Conservation (phyloP, 2,797 vertebrate genomes). For the Aulostomus chinensis region DNA sequence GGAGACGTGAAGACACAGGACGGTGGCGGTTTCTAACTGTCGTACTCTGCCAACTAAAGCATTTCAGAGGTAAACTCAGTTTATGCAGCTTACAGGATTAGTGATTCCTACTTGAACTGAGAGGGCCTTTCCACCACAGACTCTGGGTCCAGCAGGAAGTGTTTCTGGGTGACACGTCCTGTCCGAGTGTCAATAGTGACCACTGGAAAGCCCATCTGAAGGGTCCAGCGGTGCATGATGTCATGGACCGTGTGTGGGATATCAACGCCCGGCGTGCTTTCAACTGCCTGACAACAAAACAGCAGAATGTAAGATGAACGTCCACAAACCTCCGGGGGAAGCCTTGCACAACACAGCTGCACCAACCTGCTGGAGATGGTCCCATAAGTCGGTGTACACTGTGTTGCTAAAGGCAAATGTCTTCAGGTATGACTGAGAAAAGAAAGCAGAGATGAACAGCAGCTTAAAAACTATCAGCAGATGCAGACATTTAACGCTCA, state of each 20-base stretch:
- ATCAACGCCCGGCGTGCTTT: accelerated
- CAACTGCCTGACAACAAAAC: conserved; percentile 76
- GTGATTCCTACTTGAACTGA: conserved; percentile 82
- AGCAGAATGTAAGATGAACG: neutral
- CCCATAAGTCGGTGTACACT: conserved; percentile 85
- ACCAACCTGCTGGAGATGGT: conserved; percentile 83
- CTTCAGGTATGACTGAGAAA: conserved; percentile 87
- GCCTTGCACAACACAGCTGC: neutral
- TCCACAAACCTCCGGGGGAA: neutral
- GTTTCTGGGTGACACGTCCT: conserved; percentile 82
- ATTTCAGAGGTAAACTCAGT: too few relatives aligned
- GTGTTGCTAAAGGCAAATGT: conserved; percentile 84
- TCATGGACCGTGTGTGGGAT: conserved; percentile 71
- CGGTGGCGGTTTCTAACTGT: too few relatives aligned
- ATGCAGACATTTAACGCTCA: too few relatives aligned
- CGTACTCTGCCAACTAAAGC: too few relatives aligned
- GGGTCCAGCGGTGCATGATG: conserved; percentile 94
- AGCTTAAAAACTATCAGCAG: conserved; percentile 2
- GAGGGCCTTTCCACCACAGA: conserved; percentile 83
- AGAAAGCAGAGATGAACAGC: neutral
- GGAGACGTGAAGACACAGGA: neutral
- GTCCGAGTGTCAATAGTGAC: conserved; percentile 83
- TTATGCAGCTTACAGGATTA: too few relatives aligned
- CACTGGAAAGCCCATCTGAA: conserved; percentile 96
- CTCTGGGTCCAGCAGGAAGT: conserved; percentile 87